Base-by-base conservation (phyloP, 2,888 invertebrate genomes). In the Blera fallax region DNA sequence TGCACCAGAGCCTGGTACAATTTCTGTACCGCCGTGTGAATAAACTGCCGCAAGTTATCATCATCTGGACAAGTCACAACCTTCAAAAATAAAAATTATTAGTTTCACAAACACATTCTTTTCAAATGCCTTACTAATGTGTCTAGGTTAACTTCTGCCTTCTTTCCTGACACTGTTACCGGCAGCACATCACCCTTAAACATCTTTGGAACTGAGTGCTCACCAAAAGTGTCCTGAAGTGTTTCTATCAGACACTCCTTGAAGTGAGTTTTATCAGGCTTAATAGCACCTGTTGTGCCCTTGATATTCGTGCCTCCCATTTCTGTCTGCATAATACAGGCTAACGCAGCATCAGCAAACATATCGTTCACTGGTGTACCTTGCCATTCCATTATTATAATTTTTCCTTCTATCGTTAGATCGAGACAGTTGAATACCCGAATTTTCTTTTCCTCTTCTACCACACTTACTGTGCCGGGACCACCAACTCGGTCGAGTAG, bases 341-440 rank as follows among this genome's bases (percentile, higher is more conserved):
- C 96, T 70, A 98, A 94, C 29, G 98, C 96, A 29, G 99, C 97
- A 93, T 99, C 99, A 29, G 99, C 99, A 92, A 96, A 99, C 98
- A 99, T 99, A 92, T 99, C 99, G 90, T 98, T 96, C 54, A 98
- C 96, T 0, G 99, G 98, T 90, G 96, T 97, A 6, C 98, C 98
- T 52, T 95, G 94, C 99, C 99, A 99, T 94, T 98, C 98, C 78
- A 99, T 94, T 0, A 96, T 95, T 29, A 98, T 96, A 88, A 97
- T 94, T 91, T 95, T 95, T 40, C 95, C 95, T 88, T 98, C 97
- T 14, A 98, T 93, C 0, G 94, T 94, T 40, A 99, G 94, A 87
- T 97, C 97, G 50, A 99, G 93, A 87, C 95, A 95, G 88, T 95
- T 95, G 92, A 98, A 98, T 5, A 98, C 96, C 10, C 95, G 93